Evolutionary conservation across 2,888 invertebrate species (phyloP).

Genomic region (Tuta absoluta): DNA sequence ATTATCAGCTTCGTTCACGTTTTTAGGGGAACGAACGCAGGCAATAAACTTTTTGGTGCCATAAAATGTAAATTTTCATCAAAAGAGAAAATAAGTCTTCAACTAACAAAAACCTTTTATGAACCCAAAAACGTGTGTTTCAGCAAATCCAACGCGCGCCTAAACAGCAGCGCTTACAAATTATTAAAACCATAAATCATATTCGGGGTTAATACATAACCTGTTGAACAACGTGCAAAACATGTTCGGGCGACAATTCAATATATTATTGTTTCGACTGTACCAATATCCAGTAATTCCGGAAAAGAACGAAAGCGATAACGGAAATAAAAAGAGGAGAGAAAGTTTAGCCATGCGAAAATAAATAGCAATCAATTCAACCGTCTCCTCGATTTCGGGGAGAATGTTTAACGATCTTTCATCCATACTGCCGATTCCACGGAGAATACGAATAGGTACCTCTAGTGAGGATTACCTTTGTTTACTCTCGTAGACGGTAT

Average conservation of each 20-base stretch:
- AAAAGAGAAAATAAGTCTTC: no score
- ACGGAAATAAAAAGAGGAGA: slow-evolving; percentile 25
- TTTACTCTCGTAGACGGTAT: slow-evolving; percentile 68
- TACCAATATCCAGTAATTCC: slow-evolving; percentile 25
- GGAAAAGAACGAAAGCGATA: slow-evolving; percentile 17
- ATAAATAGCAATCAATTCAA: slow-evolving; percentile 32
- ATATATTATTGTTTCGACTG: slow-evolving; percentile 26
- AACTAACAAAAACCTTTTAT: background rate
- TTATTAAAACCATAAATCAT: slow-evolving; percentile 23
- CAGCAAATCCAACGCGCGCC: slow-evolving; percentile 13
- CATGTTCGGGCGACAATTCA: slow-evolving; percentile 24
- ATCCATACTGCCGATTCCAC: slow-evolving; percentile 33
- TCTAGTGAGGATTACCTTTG: slow-evolving; percentile 58
- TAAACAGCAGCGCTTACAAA: slow-evolving; percentile 14
- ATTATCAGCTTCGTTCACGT: slow-evolving; percentile 4
- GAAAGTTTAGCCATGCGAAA: slow-evolving; percentile 27
- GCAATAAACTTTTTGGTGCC: background rate
- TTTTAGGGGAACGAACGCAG: background rate
- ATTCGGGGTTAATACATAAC: slow-evolving; percentile 23
- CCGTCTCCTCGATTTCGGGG: slow-evolving; percentile 23
- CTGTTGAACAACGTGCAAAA: slow-evolving; percentile 24
- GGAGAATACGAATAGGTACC: slow-evolving; percentile 33
- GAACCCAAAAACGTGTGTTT: background rate
- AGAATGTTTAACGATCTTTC: slow-evolving; percentile 31
- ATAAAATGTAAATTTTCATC: background rate